Evolutionary conservation across 2,888 invertebrate genomes (phyloP), one percentile per base, ranked within the genome.

Genomic region (Acholoe squamosa): DNA sequence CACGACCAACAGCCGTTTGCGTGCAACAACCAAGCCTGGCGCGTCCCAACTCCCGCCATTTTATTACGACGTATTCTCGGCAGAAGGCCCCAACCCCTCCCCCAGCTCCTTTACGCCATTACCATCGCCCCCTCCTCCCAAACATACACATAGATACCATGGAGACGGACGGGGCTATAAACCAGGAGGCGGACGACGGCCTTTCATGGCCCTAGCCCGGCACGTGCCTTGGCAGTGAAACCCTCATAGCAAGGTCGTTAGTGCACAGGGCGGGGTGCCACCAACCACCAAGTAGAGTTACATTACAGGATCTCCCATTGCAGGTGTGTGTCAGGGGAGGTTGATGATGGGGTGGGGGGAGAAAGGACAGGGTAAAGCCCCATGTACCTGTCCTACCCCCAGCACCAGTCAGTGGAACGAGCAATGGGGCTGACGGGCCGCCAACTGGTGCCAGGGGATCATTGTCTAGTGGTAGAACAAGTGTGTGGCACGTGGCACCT

Each of bases 211-310:
- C 33, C 34, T 16, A 34, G 28, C 71, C 0, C 80, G 80, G 33
- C 86, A 86, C 86, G 86, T 86, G 86, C 3, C 86, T 86, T 86
- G 86, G 86, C 86, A 86, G 54, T 86, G 25, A 54, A 86, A 54
- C 52, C 54, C 54, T 12, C 52, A 52, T 86, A 52, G 86, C 28
- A 25, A 28, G 86, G 86, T 54, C 86, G 52, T 86, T 86, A 86
- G 52, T 51, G 43, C 22, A 25, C 0, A 3, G 84, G n/a, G 3
- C 19, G 10, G 54, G n/a, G 31, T 25, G 76, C 80, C 33, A 22
- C 33, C 34, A 16, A 34, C 34, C 22, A 0, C 28, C 86, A 56
- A 31, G n/a, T 86, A 86, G 54, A 31, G 86, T 86, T 86, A 86
- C 86, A 86, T 31, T n/a, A 28, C 14, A 25, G 3, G 56, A 54